Evolutionary conservation across 1,140 invertebrate species (phyloP), one percentile per base, ranked within the genome.

Genomic region (Caenorhabditis briggsae): DNA sequence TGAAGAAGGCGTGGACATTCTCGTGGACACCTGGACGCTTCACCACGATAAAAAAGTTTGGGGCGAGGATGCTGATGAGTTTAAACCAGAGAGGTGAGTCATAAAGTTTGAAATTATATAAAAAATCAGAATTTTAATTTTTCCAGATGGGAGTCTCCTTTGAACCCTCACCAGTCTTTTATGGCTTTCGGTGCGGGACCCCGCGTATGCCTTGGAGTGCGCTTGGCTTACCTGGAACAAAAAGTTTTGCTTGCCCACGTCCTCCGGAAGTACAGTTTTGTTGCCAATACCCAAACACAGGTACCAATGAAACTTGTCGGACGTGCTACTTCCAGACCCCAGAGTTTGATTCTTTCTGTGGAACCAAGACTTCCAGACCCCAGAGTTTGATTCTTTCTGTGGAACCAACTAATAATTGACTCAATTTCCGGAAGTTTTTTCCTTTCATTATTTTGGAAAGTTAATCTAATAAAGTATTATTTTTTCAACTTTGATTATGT

Each of bases 11-110:
- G 92, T 90, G 85, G 88, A 89, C 25, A 87, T 93, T 5, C 88
- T 90, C 58, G 90, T 90, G 9, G 92, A 93, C 88, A 90, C 93
- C 5, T 93, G 91, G 90, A 90, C 90, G 18, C 83, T 93, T 46
- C 93, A 93, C 82, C 90, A 91, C 82, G 92, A 93, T 84, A 74
- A 83, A 14, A 85, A 91, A 14, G 89, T 90, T 41, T 93, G 93
- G 93, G 88, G 91, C 53, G 56, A 78, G 6, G 82, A 89, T 83
- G 88, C 86, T 8, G 88, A 89, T 5, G 56, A 89, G 43, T 89
- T 89, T 59, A 53, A 65, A 20, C 89, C 89, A 2, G 89, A 89
- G 53, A 65, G 89, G 65, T 89, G 11, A 5, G 12, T 56, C 33
- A 12, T 83, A 58, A n/a, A 58, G 9, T 16, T 53, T 53, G 9